These are phyloP conservation scores for Thereva unica DNA, from an alignment of 2,888 invertebrate species.

Conservation along the genomic window DNA sequence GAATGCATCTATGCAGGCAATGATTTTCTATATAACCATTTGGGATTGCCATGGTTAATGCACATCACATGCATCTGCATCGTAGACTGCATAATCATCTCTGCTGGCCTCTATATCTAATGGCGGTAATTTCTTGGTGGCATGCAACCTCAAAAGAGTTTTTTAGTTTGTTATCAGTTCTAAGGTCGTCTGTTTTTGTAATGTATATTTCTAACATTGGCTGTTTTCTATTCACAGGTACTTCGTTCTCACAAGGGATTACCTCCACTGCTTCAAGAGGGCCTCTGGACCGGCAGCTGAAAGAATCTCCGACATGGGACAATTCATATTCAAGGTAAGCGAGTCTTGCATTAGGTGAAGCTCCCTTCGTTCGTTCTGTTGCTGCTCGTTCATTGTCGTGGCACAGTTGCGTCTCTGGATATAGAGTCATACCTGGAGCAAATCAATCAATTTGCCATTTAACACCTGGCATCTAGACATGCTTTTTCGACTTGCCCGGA, in stretches of 20 bases:
- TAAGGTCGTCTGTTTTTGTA: too few relatives aligned
- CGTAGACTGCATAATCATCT: slow-evolving; percentile 22
- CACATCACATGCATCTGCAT: slow-evolving; percentile 29
- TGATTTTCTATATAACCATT: too few relatives aligned
- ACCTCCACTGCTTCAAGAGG: slow-evolving; percentile 68
- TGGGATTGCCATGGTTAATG: slow-evolving; percentile 9
- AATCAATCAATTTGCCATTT: slow-evolving; percentile 31
- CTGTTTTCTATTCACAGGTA: slow-evolving; percentile 55
- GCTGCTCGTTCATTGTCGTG: too few relatives aligned
- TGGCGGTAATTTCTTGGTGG: slow-evolving; percentile 12
- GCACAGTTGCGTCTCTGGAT: too few relatives aligned
- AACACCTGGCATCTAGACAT: neutral
- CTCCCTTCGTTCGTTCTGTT: too few relatives aligned
- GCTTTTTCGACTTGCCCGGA: slow-evolving; percentile 20
- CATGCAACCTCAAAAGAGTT: slow-evolving; percentile 9
- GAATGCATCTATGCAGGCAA: too few relatives aligned
- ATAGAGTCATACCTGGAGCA: neutral
- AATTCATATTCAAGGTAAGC: slow-evolving; percentile 68
- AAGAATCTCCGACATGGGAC: slow-evolving; percentile 68
- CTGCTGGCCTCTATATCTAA: neutral
- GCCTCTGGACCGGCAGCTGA: slow-evolving; percentile 62
- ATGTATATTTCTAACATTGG: slow-evolving; percentile 8
- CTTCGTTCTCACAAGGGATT: slow-evolving; percentile 68
- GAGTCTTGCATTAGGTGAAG: neutral
- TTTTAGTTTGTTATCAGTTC: too few relatives aligned